Evolutionary conservation across 1,140 invertebrate species (phyloP).

Genomic region (Ceratoteleas bidentatus): DNA sequence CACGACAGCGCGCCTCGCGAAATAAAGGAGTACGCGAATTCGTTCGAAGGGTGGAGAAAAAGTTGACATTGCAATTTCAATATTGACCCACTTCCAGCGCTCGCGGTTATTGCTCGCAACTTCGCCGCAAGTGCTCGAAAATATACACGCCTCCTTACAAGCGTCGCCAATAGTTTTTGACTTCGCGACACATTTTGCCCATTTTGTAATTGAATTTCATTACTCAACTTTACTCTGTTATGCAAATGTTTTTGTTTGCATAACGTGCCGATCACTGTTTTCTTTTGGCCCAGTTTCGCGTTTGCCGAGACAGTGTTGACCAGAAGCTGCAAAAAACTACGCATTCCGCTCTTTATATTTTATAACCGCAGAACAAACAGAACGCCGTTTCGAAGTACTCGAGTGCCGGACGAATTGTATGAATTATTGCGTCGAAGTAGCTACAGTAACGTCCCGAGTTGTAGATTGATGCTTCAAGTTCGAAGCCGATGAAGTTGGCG

Average conservation of each 20-base stretch:
- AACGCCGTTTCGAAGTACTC: no score
- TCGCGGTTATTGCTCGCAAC: conserved; percentile 49
- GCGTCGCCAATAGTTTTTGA: conserved; percentile 29
- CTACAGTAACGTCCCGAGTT: no score
- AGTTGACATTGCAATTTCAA: conserved; percentile 62
- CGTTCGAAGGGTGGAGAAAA: conserved; percentile 42
- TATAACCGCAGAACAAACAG: not conserved
- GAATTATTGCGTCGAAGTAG: no score
- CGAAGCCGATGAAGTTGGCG: no score
- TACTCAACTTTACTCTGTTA: conserved; percentile 21
- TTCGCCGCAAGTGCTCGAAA: conserved; percentile 31
- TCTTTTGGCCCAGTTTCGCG: conserved; percentile 8
- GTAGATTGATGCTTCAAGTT: no score
- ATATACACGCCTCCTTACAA: conserved; percentile 28
- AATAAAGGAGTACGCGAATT: conserved; percentile 46
- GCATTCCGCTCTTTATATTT: not conserved
- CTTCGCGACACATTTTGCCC: conserved; percentile 13
- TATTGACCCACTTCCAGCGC: conserved; percentile 53
- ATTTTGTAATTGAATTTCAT: conserved; percentile 56
- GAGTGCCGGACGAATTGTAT: no score
- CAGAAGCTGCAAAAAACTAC: conserved; percentile 7
- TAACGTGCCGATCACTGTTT: conserved; percentile 1
- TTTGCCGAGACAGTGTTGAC: not conserved
- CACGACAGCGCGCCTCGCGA: conserved; percentile 11
- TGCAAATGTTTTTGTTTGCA: conserved; percentile 41